Conservation (phyloP, 2,113 vertebrate species). For the Rhadina sibilatrix region DNA sequence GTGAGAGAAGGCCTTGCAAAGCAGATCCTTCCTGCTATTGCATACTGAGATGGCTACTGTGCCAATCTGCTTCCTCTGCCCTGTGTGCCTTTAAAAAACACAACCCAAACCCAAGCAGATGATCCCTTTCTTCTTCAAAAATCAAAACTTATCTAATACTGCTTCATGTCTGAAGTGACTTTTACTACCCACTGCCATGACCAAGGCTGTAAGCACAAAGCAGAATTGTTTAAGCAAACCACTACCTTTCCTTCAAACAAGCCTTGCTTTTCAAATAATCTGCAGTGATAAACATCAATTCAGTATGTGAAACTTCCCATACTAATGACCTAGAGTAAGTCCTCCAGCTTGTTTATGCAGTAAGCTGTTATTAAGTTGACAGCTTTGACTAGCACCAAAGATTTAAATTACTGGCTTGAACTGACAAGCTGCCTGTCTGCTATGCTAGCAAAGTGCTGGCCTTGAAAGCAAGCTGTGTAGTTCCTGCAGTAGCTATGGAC, state of each 20-base stretch:
- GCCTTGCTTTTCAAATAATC: constrained; percentile 36
- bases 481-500: not conserved
- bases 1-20: not conserved
- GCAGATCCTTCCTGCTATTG: not conserved
- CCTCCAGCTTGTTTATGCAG: constrained; percentile 33
- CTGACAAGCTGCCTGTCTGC: constrained; percentile 23
- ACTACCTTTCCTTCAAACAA: not conserved
- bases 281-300: constrained; percentile 44
- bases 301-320: constrained; percentile 28
- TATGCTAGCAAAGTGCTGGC: not conserved
- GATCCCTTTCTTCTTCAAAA: not conserved
- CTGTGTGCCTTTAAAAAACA: not conserved
- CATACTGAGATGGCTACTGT: not conserved
- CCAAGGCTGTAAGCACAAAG: not conserved
- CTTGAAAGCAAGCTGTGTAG: not conserved
- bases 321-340: constrained; percentile 36
- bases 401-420: constrained; percentile 53
- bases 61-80: not conserved
- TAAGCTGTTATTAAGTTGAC: constrained; percentile 57
- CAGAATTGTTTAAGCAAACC: not conserved
- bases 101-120: not conserved
- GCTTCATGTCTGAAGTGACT: not conserved
- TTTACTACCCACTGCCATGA: not conserved
- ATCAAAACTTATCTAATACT: not conserved
- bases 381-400: constrained; percentile 50